These are phyloP conservation scores for Augiades crinisus DNA, from an alignment of 2,888 invertebrate genomes.

Conservation along the genomic window DNA sequence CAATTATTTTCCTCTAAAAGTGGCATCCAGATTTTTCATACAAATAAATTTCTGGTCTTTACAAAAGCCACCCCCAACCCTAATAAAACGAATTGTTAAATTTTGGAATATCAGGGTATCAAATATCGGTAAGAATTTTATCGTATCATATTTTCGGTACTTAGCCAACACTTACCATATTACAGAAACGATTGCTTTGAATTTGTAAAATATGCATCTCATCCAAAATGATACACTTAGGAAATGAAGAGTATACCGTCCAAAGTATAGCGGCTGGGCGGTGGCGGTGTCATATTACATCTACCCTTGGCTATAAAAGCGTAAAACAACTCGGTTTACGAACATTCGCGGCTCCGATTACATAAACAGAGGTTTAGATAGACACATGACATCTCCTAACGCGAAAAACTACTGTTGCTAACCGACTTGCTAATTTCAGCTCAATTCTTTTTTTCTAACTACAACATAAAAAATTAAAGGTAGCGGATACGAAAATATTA, in stretches of 20 bases:
- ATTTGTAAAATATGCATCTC: constrained; percentile 54
- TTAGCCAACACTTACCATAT: constrained; percentile 13
- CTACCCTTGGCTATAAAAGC: constrained; percentile 74
- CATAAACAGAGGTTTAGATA: constrained; percentile 24
- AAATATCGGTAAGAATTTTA: background rate
- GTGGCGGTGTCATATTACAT: constrained; percentile 62
- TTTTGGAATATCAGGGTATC: no score
- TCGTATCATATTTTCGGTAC: constrained; percentile 6
- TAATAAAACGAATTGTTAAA: no score
- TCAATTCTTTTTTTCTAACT: no score
- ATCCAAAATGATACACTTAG: constrained; percentile 58
- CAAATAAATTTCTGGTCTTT: background rate
- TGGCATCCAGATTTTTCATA: no score
- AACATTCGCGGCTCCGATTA: constrained; percentile 49
- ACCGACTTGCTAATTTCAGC: no score
- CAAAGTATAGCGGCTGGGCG: constrained; percentile 58
- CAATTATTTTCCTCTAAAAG: no score
- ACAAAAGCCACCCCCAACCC: no score
- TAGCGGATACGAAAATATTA: no score
- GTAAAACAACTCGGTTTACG: constrained; percentile 58
- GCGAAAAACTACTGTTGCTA: no score
- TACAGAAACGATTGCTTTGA: constrained; percentile 13
- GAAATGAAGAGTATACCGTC: constrained; percentile 65
- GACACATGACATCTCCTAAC: background rate
- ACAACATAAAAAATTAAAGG: no score